These are phyloP conservation scores for Rhyacophila brunnea DNA, from an alignment of 1,140 invertebrate species.

Conservation along the genomic window DNA sequence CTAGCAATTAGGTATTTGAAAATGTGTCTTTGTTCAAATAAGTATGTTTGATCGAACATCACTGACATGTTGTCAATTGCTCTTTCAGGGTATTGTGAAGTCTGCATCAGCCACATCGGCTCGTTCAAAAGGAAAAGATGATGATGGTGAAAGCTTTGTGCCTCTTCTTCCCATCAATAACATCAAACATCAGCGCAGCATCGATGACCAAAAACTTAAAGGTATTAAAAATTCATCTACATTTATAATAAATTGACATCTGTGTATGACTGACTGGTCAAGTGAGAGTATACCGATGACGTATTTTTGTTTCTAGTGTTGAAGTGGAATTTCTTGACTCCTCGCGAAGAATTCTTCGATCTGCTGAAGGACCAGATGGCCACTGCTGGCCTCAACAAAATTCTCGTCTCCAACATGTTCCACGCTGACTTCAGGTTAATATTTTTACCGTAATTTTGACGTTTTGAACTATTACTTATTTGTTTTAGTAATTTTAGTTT, in stretches of 20 bases:
- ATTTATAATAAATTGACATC: neutral
- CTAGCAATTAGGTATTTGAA: no score
- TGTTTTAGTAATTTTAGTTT: neutral
- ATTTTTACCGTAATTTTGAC: slow-evolving; percentile 3
- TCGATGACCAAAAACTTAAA: slow-evolving; percentile 91
- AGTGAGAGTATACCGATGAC: neutral
- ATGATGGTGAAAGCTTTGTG: slow-evolving; percentile 75
- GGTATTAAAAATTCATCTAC: no score
- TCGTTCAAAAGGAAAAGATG: slow-evolving; percentile 73
- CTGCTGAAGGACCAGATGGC: slow-evolving; percentile 90
- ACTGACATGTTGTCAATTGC: neutral
- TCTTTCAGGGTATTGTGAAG: slow-evolving; percentile 42
- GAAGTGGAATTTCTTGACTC: slow-evolving; percentile 96
- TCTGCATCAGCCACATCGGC: slow-evolving; percentile 47
- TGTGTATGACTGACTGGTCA: neutral
- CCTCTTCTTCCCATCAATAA: slow-evolving; percentile 82
- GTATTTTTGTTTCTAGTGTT: slow-evolving; percentile 55
- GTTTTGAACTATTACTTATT: slow-evolving; percentile 2
- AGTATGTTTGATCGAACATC: neutral
- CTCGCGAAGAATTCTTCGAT: slow-evolving; percentile 91
- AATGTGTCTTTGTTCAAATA: neutral
- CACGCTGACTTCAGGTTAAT: slow-evolving; percentile 82
- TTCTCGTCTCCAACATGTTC: slow-evolving; percentile 87
- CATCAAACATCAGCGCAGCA: slow-evolving; percentile 85
- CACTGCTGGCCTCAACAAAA: slow-evolving; percentile 81